Base-by-base conservation (phyloP, 2,797 vertebrate species). In the Macropus fuliginosus region DNA sequence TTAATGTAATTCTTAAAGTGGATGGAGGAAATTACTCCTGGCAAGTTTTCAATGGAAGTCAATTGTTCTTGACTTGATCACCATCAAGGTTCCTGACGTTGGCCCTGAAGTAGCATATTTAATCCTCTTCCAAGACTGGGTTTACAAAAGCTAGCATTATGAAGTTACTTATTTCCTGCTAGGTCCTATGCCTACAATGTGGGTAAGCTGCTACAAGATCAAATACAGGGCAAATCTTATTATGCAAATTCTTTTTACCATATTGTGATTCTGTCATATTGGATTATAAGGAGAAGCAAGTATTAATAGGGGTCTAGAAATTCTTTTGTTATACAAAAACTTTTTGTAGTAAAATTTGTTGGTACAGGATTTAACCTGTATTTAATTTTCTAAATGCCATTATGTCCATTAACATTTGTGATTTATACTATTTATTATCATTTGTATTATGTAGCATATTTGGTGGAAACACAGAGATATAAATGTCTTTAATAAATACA, bases 401-500 rank as follows among this genome's bases (percentile, higher is more conserved):
- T 55, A 2, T 40, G 46, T 0, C 11, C 52, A 55, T 94, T 81
- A 56, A 56, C 5, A 46, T 27, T 59, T 95, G 94, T 87, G 10
- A 93, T 91, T 93, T 94, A 91, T 29, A 95, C 54, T 59, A 55
- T 91, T 95, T 91, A 14, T 40, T 94, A 50, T 92, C 96, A 94
- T 10, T 95, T 93, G 34, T 93, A 91, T 91, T 93, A 92, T 54
- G 91, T 94, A 21, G n/a, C 81, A 96, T 27, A 40, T 28, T 87
- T 50, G 21, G 9, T 50, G 24, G 74, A 87, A 87, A 87, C n/a
- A 24, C 40, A 46, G 21, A 87, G 1, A 40, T 46, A 46, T 46
- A 40, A 81, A 81, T 81, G n/a, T 27, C 8, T 81, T 81, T 46
- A 40, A 92, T 46, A 34, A 54, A 56, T 0, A 0, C 62, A 56